A percentile compares a stretch with the other conserved stretches of the same genome.
Evolutionary conservation across 2,797 vertebrate species (phyloP).

Genomic region (Rhadinocentrus ornatus): DNA sequence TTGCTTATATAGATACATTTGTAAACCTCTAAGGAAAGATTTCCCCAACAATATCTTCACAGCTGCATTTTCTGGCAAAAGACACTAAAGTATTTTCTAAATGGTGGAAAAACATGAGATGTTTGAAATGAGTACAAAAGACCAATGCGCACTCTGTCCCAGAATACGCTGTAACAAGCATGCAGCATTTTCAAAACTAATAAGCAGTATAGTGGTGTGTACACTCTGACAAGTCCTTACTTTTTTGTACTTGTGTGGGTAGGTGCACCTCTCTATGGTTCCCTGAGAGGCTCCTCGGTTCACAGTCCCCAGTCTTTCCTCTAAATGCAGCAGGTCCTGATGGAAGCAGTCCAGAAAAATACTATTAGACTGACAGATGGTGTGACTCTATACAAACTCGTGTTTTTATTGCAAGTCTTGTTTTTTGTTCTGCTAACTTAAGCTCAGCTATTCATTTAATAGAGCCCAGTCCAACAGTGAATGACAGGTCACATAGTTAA

Average conservation of each 20-base stretch:
- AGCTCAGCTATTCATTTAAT: neutral
- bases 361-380: neutral
- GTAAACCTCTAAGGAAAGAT: constrained; percentile 75
- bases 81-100: constrained; percentile 74
- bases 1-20: constrained; percentile 82
- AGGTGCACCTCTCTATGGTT: constrained; percentile 99
- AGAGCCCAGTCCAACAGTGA: neutral
- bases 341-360: constrained; percentile 2
- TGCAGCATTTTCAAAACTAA: constrained; percentile 44
- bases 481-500: neutral
- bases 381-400: neutral
- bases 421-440: neutral
- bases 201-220: neutral
- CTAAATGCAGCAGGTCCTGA: constrained; percentile 98
- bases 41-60: constrained; percentile 69
- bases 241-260: constrained; percentile 99
- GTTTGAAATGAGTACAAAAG: constrained; percentile 75
- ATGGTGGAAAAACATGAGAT: constrained; percentile 66
- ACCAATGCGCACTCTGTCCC: constrained; percentile 78
- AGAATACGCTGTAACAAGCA: constrained; percentile 70
- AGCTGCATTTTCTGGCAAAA: constrained; percentile 67
- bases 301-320: constrained; percentile 97
- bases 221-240: constrained; percentile 77
- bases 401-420: neutral
- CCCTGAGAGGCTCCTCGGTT: constrained; percentile 99